These are phyloP conservation scores for Pollenia amentaria DNA, from an alignment of 2,888 invertebrate genomes.

Conservation along the genomic window DNA sequence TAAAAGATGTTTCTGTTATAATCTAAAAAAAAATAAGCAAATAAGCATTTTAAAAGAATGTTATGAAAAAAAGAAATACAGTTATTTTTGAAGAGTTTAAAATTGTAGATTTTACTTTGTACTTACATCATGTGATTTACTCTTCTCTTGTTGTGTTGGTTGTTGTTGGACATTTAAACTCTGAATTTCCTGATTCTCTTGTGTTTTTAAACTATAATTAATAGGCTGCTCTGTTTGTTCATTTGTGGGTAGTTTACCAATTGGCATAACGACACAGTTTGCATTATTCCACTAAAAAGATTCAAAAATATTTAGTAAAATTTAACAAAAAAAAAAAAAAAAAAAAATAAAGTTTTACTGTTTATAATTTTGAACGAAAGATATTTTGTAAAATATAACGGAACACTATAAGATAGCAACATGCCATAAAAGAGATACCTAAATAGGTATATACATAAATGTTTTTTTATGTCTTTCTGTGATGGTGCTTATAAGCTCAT, in stretches of 20 bases:
- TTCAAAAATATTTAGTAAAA: background rate
- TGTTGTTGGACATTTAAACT: constrained; percentile 41
- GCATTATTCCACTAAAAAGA: constrained; percentile 62
- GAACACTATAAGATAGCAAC: no score
- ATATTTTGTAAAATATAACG: no score
- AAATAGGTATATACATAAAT: no score
- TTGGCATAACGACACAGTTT: constrained; percentile 58
- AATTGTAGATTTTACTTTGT: background rate
- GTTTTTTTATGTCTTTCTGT: no score
- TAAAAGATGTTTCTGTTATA: constrained; percentile 5
- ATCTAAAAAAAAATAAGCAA: constrained; percentile 34
- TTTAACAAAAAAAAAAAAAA: constrained; percentile 3
- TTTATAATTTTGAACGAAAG: no score
- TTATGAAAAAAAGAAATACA: background rate
- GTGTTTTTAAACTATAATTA: constrained; percentile 62
- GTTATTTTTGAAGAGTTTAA: constrained; percentile 7
- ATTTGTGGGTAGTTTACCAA: constrained; percentile 30
- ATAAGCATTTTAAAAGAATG: background rate
- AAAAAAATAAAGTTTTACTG: background rate
- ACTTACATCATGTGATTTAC: constrained; percentile 24
- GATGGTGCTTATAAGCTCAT: no score
- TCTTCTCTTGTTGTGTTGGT: constrained; percentile 53
- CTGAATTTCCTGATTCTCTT: constrained; percentile 21
- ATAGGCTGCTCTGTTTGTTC: constrained; percentile 55
- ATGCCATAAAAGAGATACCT: no score